These are phyloP conservation scores for Dysmachus trigonus DNA, from an alignment of 2,888 invertebrate species.

Conservation along the genomic window DNA sequence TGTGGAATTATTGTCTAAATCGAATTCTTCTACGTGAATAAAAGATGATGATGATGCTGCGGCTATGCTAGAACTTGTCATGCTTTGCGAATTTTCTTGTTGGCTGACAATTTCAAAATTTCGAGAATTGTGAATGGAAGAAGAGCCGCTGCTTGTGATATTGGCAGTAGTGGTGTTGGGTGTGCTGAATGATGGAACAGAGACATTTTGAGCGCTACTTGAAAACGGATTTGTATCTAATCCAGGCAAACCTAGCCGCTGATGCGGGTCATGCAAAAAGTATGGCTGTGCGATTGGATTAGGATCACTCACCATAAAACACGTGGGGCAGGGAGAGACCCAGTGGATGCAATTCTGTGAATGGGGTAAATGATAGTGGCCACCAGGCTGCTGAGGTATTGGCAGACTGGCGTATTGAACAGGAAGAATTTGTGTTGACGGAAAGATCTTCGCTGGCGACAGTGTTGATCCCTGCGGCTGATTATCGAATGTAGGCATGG, in stretches of 20 bases:
- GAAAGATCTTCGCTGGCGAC: conserved; percentile 62
- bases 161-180: no score
- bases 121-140: not conserved
- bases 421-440: conserved; percentile 63
- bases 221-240: not conserved
- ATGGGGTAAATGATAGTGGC: conserved; percentile 50
- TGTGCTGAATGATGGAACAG: not conserved
- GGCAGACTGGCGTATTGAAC: conserved; percentile 63
- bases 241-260: not conserved
- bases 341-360: conserved; percentile 45
- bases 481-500: conserved; percentile 40
- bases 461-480: conserved; percentile 45
- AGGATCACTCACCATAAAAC: conserved; percentile 62
- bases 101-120: not conserved
- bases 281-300: conserved; percentile 49
- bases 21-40: conserved; percentile 17
- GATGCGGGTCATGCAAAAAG: conserved; percentile 23
- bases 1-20: not conserved
- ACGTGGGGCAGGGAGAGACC: conserved; percentile 51
- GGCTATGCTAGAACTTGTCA: not conserved
- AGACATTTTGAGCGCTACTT: not conserved
- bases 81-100: not conserved
- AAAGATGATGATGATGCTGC: not conserved
- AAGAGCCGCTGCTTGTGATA: no score
- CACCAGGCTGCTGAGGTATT: conserved; percentile 60